Conservation (phyloP, 2,113 vertebrate genomes). For the Cichladusa arquata region DNA sequence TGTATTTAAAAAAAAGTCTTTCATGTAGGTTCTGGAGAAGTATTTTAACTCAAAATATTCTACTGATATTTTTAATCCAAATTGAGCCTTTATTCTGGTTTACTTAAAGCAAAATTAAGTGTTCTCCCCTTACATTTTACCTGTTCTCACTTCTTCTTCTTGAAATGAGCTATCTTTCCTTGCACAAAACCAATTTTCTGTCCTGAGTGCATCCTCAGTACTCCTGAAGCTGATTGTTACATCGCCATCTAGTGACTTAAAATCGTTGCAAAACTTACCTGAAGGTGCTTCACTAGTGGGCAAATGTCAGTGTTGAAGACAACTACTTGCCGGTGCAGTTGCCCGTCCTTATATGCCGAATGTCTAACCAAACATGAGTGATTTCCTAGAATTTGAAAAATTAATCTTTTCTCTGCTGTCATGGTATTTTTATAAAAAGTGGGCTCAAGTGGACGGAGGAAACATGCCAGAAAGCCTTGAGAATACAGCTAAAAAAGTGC, state of each 20-base stretch:
- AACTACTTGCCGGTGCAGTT: neutral
- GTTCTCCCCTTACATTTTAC: neutral
- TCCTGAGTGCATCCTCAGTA: no score
- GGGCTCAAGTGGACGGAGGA: neutral
- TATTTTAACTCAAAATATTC: neutral
- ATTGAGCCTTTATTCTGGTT: neutral
- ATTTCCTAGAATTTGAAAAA: neutral
- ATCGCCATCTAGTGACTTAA: conserved; percentile 22
- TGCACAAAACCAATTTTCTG: neutral
- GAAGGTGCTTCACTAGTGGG: neutral
- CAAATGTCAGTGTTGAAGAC: neutral
- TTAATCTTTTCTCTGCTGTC: neutral
- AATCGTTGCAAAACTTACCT: neutral
- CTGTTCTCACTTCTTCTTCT: neutral
- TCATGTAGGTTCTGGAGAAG: neutral
- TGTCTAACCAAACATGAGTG: neutral
- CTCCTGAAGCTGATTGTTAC: neutral
- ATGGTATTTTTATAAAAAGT: neutral
- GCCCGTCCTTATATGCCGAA: neutral
- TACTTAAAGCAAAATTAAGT: neutral
- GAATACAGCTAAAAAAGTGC: neutral
- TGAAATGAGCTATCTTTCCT: neutral
- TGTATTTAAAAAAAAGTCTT: neutral
- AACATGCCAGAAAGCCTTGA: neutral
- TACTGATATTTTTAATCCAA: neutral